Evolutionary conservation across 37 sponge, comb jelly and placozoan genomes (phyloP).

Genomic region (Diacarnus erythraeanus): DNA sequence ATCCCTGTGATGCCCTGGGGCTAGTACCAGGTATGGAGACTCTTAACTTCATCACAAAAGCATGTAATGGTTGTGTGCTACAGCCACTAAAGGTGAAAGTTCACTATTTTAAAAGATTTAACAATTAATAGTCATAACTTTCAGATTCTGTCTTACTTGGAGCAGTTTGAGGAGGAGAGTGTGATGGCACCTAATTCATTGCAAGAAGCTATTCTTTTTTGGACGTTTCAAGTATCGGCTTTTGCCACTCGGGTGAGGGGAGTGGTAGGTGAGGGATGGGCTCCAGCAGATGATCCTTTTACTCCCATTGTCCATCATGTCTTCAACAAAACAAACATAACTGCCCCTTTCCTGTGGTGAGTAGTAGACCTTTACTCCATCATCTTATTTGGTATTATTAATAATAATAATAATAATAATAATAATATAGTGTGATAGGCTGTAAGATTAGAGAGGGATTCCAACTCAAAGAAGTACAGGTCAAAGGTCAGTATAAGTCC

Average conservation of each 20-base stretch:
- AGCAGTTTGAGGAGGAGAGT: constrained; percentile 1
- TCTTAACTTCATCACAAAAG: constrained; percentile 38
- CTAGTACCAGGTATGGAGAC: constrained; percentile 60
- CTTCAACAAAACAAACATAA: constrained; percentile 25
- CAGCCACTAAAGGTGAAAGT: constrained; percentile 38
- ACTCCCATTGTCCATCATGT: constrained; percentile 9
- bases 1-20: constrained; percentile 45
- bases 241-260: constrained; percentile 9
- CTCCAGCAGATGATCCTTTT: constrained; percentile 31
- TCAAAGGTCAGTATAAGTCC: constrained; percentile 28
- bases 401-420: background rate
- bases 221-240: constrained; percentile 51
- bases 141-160: constrained; percentile 4
- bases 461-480: constrained; percentile 19
- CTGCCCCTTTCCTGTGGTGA: constrained; percentile 45
- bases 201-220: constrained; percentile 52
- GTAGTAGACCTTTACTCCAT: too few species aligned
- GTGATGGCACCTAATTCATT: constrained; percentile 16
- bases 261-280: constrained; percentile 8
- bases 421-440: constrained; percentile 65
- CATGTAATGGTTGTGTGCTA: constrained; percentile 74
- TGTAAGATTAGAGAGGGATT: constrained; percentile 73
- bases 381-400: background rate
- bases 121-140: too few species aligned
- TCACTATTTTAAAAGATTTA: background rate